These are phyloP conservation scores for Zhuqinia jingwanae DNA, from an alignment of 2,888 invertebrate genomes.

Conservation along the genomic window DNA sequence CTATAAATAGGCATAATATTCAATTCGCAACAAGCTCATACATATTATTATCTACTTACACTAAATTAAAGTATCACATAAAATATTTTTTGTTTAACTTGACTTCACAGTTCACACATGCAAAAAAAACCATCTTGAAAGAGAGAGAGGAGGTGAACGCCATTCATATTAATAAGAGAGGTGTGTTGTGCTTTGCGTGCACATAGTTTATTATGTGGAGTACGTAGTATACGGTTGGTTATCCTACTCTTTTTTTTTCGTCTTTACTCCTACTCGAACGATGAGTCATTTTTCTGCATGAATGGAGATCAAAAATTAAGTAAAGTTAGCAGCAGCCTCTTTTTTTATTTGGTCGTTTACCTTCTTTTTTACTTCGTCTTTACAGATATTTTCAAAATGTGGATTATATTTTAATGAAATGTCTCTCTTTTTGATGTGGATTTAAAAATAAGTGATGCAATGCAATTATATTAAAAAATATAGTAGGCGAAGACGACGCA, in stretches of 20 bases:
- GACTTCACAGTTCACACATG: no score
- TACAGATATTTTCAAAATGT: background rate
- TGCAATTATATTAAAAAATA: background rate
- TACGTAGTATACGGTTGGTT: background rate
- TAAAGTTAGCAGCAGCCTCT: no score
- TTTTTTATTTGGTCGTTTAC: conserved; percentile 66
- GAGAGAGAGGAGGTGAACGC: background rate
- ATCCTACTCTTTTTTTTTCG: background rate
- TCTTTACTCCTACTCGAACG: conserved; percentile 54
- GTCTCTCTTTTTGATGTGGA: background rate
- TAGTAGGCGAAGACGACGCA: background rate
- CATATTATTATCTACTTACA: no score
- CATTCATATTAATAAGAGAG: no score
- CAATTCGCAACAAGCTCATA: no score
- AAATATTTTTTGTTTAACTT: no score
- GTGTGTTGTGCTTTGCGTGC: background rate
- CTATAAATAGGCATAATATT: no score
- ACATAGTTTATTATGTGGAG: background rate
- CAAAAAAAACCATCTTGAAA: no score
- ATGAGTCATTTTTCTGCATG: conserved; percentile 66
- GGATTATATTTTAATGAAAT: conserved; percentile 7
- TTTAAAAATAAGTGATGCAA: conserved; percentile 4
- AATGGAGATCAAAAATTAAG: conserved; percentile 62
- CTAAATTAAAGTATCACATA: no score
- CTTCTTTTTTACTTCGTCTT: conserved; percentile 29